phyloP scores from a whole-genome alignment of 2,113 vertebrate species.

The Eclectus roratus region DNA sequence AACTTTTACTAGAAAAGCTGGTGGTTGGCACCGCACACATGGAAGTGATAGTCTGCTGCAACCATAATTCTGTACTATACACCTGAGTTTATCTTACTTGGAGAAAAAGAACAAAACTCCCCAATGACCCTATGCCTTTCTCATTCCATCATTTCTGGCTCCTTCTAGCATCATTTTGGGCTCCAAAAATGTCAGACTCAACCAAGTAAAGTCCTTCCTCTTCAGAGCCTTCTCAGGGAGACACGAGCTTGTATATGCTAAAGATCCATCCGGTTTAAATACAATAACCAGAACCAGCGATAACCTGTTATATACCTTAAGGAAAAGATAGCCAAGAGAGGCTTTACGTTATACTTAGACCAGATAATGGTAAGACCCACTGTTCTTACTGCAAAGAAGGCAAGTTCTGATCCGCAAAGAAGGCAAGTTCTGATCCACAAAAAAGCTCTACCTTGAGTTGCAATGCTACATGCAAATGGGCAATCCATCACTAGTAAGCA shows the following conservation, averaged over 20 bases:
- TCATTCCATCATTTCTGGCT: background rate
- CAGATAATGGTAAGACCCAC: background rate
- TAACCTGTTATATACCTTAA: background rate
- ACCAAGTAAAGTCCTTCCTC: background rate
- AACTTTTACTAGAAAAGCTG: background rate
- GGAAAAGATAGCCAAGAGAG: background rate
- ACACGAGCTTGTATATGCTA: background rate
- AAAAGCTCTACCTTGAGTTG: background rate
- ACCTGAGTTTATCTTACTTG: background rate
- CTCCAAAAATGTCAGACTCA: background rate
- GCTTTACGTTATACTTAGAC: background rate
- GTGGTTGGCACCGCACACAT: background rate
- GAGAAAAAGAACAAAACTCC: background rate
- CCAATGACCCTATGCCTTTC: background rate
- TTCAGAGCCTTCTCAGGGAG: background rate
- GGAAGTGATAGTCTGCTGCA: background rate
- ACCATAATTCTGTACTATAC: background rate
- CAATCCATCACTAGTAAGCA: background rate
- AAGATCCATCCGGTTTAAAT: background rate
- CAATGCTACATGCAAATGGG: background rate
- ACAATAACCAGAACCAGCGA: background rate
- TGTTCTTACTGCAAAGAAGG: background rate
- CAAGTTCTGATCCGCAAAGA: background rate
- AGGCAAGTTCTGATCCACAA: background rate
- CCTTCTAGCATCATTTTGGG: background rate